These are phyloP conservation scores for Latrodectus elegans DNA, from an alignment of 2,888 invertebrate genomes.

Conservation along the genomic window DNA sequence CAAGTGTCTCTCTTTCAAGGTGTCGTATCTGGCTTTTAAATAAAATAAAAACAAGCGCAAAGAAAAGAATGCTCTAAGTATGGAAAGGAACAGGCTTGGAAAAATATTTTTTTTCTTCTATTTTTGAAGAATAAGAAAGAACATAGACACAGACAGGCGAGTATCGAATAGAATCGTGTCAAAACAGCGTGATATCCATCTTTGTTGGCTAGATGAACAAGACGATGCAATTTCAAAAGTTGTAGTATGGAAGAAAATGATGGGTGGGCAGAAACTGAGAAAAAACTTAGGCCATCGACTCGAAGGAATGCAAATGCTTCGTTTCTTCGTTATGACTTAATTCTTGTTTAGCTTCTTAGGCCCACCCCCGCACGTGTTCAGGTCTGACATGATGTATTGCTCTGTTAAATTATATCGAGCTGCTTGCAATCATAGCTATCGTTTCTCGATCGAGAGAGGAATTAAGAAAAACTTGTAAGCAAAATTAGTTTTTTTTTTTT, in stretches of 20 bases:
- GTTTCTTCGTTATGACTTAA: conserved; percentile 41
- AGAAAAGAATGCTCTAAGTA: no score
- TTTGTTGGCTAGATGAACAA: neutral
- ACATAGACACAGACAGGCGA: neutral
- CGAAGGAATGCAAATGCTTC: conserved; percentile 20
- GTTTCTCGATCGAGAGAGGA: neutral
- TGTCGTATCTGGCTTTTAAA: no score
- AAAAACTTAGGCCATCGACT: conserved; percentile 24
- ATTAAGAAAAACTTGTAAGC: no score
- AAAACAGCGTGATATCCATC: conserved; percentile 1
- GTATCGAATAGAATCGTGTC: neutral
- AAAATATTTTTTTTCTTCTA: neutral
- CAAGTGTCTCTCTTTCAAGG: no score
- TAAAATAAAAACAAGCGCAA: no score
- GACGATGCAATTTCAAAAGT: neutral
- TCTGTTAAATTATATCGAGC: no score
- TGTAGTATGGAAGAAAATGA: neutral
- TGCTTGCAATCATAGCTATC: conserved; percentile 18
- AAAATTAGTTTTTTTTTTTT: no score
- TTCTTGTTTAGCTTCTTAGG: conserved; percentile 11
- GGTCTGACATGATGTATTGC: neutral
- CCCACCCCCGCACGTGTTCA: conserved; percentile 2
- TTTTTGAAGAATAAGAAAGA: neutral
- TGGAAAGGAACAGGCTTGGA: neutral
- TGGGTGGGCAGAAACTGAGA: neutral